Evolutionary conservation across 2,113 vertebrate species (phyloP).

Genomic region (Gallinago paraguaiae): DNA sequence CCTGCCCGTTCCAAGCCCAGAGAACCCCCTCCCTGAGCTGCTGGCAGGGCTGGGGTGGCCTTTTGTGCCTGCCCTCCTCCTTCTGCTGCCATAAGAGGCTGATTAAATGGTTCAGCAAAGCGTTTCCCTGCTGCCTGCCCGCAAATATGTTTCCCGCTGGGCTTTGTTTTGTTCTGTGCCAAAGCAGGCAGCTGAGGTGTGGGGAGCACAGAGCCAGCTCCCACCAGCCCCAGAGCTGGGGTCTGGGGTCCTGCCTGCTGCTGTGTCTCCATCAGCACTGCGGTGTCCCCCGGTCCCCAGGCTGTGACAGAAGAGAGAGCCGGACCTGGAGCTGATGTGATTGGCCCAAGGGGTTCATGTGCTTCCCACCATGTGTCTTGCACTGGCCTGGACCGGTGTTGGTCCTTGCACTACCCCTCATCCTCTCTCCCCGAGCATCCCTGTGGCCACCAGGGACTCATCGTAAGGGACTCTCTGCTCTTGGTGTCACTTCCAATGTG

Average conservation of each 20-base stretch:
- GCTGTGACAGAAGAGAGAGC: neutral
- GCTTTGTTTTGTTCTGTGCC: neutral
- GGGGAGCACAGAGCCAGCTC: neutral
- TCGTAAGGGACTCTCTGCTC: neutral
- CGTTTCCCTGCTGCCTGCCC: neutral
- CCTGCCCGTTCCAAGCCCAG: neutral
- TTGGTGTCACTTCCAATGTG: neutral
- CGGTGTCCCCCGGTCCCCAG: neutral
- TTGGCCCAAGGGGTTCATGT: fast-evolving
- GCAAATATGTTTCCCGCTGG: neutral
- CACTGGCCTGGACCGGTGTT: neutral
- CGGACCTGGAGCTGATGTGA: fast-evolving
- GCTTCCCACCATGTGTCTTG: neutral
- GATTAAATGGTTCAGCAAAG: neutral
- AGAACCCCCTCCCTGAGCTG: fast-evolving
- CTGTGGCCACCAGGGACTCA: neutral
- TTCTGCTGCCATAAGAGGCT: neutral
- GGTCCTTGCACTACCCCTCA: neutral
- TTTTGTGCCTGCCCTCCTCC: neutral
- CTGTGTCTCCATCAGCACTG: neutral
- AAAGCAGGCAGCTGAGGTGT: neutral
- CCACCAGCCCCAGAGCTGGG: neutral
- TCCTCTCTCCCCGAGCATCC: neutral
- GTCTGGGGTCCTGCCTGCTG: neutral
- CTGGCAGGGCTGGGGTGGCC: neutral